Base-by-base conservation (phyloP, 2,113 vertebrate species). In the Murina feae region DNA sequence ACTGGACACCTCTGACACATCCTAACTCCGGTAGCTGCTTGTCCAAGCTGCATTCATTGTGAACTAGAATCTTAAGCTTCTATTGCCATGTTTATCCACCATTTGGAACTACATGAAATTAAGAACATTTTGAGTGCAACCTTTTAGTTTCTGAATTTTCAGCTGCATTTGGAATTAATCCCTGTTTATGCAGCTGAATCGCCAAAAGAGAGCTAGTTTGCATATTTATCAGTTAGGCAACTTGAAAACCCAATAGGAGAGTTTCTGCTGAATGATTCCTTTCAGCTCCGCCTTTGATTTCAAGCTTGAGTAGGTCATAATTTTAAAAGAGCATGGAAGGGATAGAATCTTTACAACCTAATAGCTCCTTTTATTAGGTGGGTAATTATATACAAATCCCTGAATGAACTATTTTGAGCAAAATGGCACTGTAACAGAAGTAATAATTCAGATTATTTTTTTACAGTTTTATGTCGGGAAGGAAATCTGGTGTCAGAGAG, bases 331-430 rank as follows among this genome's bases (percentile, higher is more conserved):
- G 97, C 97, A 96, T 96, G 97, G 97, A 95, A 98, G 96, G 96
- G 97, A 97, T 96, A 96, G 97, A 96, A 98, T 98, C 97, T 98
- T 98, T 97, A 97, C 98, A 98, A 98, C 97, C 98, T 98, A 98
- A 98, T 98, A 97, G 98, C 97, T 98, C 98, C 96, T 98, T 98
- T 98, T 98, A 98, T 98, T 98, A 98, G 98, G 96, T 97, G 98
- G 94, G 97, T 97, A 98, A 98, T 98, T 98, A 97, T 96, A 98
- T 97, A 96, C 96, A 97, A 97, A 98, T 95, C 96, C 97, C 96
- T 74, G 92, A 98, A 97, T 98, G 96, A 98, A 98, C 98, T 98
- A 98, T 98, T 98, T 98, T 91, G 97, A 97, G 97, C 96, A 96
- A 98, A 98, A 98, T 96, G 96, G 98, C 97, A 96, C 96, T 93